phyloP scores from a whole-genome alignment of 2,797 vertebrate species.

The Podarcis lilfordi region DNA sequence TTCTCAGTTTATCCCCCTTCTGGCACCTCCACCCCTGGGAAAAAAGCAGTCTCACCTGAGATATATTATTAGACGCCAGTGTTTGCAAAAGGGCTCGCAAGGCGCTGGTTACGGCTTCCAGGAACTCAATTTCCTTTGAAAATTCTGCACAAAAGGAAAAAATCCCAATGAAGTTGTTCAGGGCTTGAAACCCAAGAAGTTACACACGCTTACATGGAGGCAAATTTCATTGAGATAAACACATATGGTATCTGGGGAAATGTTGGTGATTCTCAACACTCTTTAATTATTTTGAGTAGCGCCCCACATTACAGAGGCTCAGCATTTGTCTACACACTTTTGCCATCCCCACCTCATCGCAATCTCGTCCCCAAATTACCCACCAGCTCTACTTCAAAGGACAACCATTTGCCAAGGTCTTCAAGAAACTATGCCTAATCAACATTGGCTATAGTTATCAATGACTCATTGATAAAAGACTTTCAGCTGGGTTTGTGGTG shows the following conservation, averaged over 20 bases:
- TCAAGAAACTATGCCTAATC: background rate
- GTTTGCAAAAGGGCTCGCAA: conserved; percentile 93
- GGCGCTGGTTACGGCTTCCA: conserved; percentile 93
- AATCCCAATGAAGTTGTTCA: conserved; percentile 26
- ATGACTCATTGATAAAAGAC: background rate
- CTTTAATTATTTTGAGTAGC: background rate
- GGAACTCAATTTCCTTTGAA: conserved; percentile 88
- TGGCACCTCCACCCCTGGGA: background rate
- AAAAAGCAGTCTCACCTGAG: conserved; percentile 84
- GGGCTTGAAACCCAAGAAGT: background rate
- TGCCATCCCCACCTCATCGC: background rate
- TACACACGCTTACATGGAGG: background rate
- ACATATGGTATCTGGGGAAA: background rate
- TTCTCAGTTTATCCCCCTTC: background rate
- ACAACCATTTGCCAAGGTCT: background rate
- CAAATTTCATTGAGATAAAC: background rate
- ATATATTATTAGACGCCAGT: conserved; percentile 90
- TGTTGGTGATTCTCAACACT: background rate
- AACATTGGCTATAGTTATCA: background rate
- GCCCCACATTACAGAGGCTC: background rate
- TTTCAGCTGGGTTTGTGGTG: background rate
- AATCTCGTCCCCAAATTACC: background rate
- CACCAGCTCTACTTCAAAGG: background rate
- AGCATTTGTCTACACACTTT: background rate
- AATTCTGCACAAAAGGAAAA: conserved; percentile 82